phyloP scores from a whole-genome alignment of 2,797 vertebrate genomes.

The Nannoperca australis region DNA sequence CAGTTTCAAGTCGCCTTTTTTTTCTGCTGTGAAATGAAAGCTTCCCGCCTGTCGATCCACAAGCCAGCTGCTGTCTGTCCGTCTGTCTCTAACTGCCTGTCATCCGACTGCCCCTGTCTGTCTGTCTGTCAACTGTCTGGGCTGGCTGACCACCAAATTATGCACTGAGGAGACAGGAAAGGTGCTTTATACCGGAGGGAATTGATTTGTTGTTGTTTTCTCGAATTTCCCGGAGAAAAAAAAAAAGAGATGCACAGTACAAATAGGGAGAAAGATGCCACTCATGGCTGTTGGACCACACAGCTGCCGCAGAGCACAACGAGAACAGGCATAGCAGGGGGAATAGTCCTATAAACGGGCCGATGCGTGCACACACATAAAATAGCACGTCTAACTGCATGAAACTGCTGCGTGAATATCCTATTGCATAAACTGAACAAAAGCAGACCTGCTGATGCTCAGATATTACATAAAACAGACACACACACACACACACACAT shows the following conservation, averaged over 20 bases:
- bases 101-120: constrained; percentile 30
- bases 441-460: constrained; percentile 48
- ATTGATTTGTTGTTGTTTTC: constrained; percentile 43
- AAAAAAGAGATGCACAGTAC: constrained; percentile 18
- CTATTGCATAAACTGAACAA: constrained; percentile 43
- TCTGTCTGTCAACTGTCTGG: constrained; percentile 43
- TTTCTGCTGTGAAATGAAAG: constrained; percentile 60
- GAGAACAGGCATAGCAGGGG: constrained; percentile 38
- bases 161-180: constrained; percentile 38
- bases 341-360: constrained; percentile 42
- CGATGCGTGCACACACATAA: constrained; percentile 24
- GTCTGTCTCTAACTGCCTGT: constrained; percentile 47
- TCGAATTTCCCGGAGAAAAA: constrained; percentile 17
- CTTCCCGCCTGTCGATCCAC: constrained; percentile 48
- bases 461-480: constrained; percentile 36
- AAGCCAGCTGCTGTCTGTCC: constrained; percentile 71
- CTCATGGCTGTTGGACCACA: constrained; percentile 45
- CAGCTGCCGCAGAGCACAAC: constrained; percentile 33
- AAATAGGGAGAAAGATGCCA: constrained; percentile 38
- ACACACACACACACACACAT: constrained; percentile 8
- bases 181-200: constrained; percentile 44
- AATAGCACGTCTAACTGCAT: constrained; percentile 17
- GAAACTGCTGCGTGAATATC: constrained; percentile 50
- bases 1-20: constrained; percentile 66
- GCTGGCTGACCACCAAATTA: constrained; percentile 48